Percentiles rank a stretch among this genome's conserved stretches.
Evolutionary conservation across 2,888 invertebrate species (phyloP).

Genomic region (Sinotaia quadrata): DNA sequence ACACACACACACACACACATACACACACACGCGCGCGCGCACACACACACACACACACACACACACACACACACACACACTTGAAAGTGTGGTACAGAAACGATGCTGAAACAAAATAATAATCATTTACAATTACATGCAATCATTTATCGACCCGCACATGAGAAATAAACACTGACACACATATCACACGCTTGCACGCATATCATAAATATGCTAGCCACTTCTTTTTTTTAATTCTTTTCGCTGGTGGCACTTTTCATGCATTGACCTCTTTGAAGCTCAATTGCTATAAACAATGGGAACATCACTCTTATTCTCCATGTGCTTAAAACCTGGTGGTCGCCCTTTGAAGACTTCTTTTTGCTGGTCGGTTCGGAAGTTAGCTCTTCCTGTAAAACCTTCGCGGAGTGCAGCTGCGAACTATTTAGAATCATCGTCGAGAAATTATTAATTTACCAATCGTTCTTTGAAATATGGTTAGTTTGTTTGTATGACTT

Average conservation of each 20-base stretch:
- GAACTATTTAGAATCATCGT: constrained; percentile 16
- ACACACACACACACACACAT: too few relatives aligned
- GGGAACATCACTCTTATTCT: constrained; percentile 14
- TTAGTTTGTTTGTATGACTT: constrained; percentile 12
- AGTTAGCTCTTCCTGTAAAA: constrained; percentile 13
- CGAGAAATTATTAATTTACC: constrained; percentile 19
- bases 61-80: too few relatives aligned
- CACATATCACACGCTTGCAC: too few relatives aligned
- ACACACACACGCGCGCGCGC: too few relatives aligned
- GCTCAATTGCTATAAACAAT: constrained; percentile 12
- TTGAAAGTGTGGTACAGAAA: too few relatives aligned
- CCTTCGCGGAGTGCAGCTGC: background rate
- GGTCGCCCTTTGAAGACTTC: constrained; percentile 24
- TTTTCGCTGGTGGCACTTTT: background rate
- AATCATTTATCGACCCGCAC: background rate
- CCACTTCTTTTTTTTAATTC: too few relatives aligned
- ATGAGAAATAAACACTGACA: background rate
- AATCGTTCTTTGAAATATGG: constrained; percentile 13
- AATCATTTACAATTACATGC: too few relatives aligned
- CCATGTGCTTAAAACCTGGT: constrained; percentile 18
- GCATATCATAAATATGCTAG: background rate
- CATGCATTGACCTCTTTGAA: constrained; percentile 8
- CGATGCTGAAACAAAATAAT: too few relatives aligned
- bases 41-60: too few relatives aligned
- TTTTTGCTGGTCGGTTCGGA: background rate